phyloP scores from a whole-genome alignment of 2,797 vertebrate genomes.

The Strix occidentalis region DNA sequence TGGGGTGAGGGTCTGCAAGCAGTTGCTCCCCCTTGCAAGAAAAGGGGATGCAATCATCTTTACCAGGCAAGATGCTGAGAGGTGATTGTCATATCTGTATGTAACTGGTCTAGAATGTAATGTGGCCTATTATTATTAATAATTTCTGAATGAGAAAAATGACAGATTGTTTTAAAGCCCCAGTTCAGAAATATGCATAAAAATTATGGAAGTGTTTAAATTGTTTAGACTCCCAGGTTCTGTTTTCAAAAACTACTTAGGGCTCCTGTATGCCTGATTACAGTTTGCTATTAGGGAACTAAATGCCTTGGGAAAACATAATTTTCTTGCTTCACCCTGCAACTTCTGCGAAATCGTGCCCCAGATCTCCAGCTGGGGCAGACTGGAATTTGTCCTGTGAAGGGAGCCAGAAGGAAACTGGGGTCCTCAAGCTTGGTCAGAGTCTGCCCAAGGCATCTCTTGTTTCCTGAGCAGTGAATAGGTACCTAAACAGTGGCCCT shows the following conservation, averaged over 20 bases:
- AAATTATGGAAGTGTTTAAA: neutral
- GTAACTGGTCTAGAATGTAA: neutral
- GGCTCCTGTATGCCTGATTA: neutral
- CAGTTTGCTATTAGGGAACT: neutral
- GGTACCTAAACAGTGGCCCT: constrained; percentile 24
- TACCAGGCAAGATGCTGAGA: neutral
- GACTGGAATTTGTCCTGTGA: neutral
- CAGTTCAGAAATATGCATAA: neutral
- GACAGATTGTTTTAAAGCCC: neutral
- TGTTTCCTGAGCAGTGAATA: neutral
- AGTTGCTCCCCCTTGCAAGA: neutral
- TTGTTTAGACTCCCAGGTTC: neutral
- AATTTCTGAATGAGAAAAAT: neutral
- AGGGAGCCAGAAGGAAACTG: neutral
- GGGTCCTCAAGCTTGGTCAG: neutral
- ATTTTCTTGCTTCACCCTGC: neutral
- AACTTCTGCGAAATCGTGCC: neutral
- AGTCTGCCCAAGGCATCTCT: neutral
- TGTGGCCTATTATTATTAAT: neutral
- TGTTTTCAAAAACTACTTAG: neutral
- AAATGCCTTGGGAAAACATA: neutral
- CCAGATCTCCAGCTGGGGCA: neutral
- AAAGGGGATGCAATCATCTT: neutral
- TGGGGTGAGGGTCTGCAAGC: neutral
- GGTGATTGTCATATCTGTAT: accelerated